A percentile compares a stretch with the other conserved stretches of the same genome.
Evolutionary conservation across 2,113 vertebrate genomes (phyloP).

Genomic region (Triplophysa siluroides): DNA sequence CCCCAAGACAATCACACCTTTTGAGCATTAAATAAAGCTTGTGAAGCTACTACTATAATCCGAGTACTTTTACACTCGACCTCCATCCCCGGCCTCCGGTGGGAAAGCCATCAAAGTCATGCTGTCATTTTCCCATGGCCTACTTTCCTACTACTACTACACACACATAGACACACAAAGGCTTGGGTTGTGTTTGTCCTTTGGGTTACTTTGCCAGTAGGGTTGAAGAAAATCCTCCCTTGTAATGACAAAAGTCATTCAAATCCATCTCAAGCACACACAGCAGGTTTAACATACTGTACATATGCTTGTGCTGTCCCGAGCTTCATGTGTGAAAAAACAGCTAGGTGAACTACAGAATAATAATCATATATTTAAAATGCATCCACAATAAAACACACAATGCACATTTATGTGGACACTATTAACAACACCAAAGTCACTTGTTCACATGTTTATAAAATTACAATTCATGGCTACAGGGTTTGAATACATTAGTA

Average conservation of each 20-base stretch:
- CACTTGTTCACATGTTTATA: background rate
- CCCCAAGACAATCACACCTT: constrained; percentile 13
- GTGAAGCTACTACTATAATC: constrained; percentile 13
- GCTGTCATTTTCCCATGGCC: constrained; percentile 58
- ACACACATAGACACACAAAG: constrained; percentile 5
- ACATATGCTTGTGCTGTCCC: background rate
- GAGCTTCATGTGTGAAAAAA: background rate
- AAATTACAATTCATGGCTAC: background rate
- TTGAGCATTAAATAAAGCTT: constrained; percentile 46
- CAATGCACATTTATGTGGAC: no score
- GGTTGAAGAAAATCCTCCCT: constrained; percentile 20
- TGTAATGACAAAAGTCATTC: constrained; percentile 46
- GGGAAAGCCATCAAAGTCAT: constrained; percentile 60
- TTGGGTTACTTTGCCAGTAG: constrained; percentile 26
- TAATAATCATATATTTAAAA: background rate
- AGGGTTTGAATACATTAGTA: constrained; percentile 6
- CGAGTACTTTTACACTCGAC: constrained; percentile 50
- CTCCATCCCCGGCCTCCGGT: constrained; percentile 41
- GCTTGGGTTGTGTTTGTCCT: constrained; percentile 27
- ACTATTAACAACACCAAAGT: background rate
- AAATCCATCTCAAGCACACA: constrained; percentile 29
- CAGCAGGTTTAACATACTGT: constrained; percentile 2
- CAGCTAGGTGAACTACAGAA: background rate
- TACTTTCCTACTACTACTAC: constrained; percentile 58
- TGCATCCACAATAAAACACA: no score